Percentiles rank a stretch among this genome's conserved stretches.
These are phyloP conservation scores for Cephus rjabovi DNA, from an alignment of 2,888 invertebrate genomes.

Conservation along the genomic window DNA sequence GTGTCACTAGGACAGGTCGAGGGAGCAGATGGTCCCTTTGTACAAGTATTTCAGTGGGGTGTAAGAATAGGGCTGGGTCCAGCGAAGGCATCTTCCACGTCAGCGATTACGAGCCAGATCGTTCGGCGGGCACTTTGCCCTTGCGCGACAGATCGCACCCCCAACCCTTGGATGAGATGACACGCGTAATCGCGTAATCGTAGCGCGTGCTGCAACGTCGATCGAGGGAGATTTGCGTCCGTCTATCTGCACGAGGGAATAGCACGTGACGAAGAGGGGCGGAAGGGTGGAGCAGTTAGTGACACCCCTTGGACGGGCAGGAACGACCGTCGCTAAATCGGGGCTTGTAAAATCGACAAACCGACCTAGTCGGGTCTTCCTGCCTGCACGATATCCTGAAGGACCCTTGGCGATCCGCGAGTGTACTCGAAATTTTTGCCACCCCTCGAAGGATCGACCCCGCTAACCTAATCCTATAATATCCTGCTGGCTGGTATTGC, in stretches of 20 bases:
- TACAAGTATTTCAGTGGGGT: background rate
- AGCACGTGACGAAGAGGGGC: slow-evolving; percentile 33
- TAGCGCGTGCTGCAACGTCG: slow-evolving; percentile 64
- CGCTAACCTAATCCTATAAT: slow-evolving; percentile 54
- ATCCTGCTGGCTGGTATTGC: slow-evolving; percentile 40
- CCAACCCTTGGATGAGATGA: slow-evolving; percentile 44
- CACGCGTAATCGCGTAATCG: slow-evolving; percentile 67
- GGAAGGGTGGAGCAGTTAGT: background rate
- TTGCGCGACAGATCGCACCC: slow-evolving; percentile 10
- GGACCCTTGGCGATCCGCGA: background rate
- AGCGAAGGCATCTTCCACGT: slow-evolving; percentile 35
- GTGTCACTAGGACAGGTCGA: background rate
- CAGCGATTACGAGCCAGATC: slow-evolving; percentile 17
- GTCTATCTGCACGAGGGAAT: slow-evolving; percentile 36
- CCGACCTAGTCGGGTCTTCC: background rate
- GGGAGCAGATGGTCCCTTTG: background rate
- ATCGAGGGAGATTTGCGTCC: slow-evolving; percentile 59
- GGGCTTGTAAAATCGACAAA: background rate
- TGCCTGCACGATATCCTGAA: background rate
- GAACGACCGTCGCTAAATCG: background rate
- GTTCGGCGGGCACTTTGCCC: slow-evolving; percentile 22
- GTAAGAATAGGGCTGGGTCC: background rate
- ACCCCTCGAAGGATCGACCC: background rate
- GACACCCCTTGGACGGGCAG: background rate
- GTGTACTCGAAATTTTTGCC: background rate